These are phyloP conservation scores for Siderastrea radians DNA, from an alignment of 92 coral and sea anemone species.

Conservation along the genomic window DNA sequence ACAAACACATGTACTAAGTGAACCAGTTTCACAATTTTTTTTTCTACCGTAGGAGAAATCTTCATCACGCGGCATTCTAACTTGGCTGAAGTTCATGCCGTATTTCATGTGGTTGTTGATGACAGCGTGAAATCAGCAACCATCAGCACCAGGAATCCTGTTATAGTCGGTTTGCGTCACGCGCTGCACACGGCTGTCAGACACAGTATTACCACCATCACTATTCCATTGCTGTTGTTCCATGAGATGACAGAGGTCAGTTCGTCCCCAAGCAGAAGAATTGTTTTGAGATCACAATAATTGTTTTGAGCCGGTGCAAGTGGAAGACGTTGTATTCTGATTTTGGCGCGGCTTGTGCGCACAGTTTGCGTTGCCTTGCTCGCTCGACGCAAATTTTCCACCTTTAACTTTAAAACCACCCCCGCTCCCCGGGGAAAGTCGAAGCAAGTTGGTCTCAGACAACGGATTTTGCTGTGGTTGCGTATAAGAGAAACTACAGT, in stretches of 20 bases:
- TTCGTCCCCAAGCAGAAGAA: not conserved
- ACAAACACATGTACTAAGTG: no score
- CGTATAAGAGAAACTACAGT: no score
- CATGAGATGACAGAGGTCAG: conserved; percentile 98
- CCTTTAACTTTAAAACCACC: no score
- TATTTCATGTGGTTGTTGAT: conserved; percentile 93
- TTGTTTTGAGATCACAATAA: no score
- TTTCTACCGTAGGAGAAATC: conserved; percentile 79
- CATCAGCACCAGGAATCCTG: conserved; percentile 93
- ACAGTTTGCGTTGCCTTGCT: no score
- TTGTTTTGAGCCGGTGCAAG: no score
- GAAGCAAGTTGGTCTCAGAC: no score
- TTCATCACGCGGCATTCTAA: conserved; percentile 97
- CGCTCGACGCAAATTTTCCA: no score
- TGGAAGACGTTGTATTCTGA: no score
- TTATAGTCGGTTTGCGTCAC: conserved; percentile 88
- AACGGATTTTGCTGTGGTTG: no score
- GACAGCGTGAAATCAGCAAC: conserved; percentile 86
- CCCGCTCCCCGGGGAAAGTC: no score
- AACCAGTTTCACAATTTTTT: not conserved
- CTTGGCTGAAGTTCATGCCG: conserved; percentile 94
- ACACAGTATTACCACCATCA: conserved; percentile 89
- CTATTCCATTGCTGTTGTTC: conserved; percentile 88
- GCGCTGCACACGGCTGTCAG: conserved; percentile 95
- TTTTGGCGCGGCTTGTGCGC: no score